Conservation (phyloP, 2,888 invertebrate species). For the Hirtodrosophila cameraria region DNA sequence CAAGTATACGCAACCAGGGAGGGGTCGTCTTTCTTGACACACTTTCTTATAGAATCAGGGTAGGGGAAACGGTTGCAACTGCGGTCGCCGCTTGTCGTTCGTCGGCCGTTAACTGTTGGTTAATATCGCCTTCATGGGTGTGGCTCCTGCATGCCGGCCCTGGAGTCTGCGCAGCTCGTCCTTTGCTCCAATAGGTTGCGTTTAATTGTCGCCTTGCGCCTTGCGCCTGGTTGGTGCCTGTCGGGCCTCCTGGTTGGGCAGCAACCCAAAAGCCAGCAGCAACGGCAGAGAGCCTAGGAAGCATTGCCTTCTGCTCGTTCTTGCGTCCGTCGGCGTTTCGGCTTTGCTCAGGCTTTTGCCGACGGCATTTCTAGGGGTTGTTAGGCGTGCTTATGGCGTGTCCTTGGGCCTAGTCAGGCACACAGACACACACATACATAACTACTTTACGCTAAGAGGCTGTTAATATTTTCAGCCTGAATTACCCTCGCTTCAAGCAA, state of each 20-base stretch:
- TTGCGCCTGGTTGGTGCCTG: conserved; percentile 61
- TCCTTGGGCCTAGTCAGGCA: conserved; percentile 51
- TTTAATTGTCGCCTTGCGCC: conserved; percentile 28
- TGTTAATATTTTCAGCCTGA: conserved; percentile 28
- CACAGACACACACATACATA: conserved; percentile 4
- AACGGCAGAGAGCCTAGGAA: conserved; percentile 19
- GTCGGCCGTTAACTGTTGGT: conserved; percentile 18
- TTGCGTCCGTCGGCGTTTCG: conserved; percentile 50
- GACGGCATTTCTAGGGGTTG: conserved; percentile 46
- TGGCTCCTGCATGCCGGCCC: conserved; percentile 62
- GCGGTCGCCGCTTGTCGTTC: conserved; percentile 41
- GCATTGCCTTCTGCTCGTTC: conserved; percentile 1
- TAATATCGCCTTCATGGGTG: too few species aligned
- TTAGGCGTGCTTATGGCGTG: conserved; percentile 11
- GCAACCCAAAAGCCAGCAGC: conserved; percentile 22
- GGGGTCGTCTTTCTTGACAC: conserved; percentile 59
- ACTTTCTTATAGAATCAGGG: conserved; percentile 36
- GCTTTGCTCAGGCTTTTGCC: conserved; percentile 22
- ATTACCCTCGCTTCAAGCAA: conserved; percentile 5
- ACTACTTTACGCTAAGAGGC: conserved; percentile 12
- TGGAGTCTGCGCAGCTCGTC: conserved; percentile 80
- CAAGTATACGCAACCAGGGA: conserved; percentile 30
- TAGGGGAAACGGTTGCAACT: conserved; percentile 19
- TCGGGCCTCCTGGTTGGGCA: conserved; percentile 69
- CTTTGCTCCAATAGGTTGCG: conserved; percentile 72